Conservation (phyloP, 2,888 invertebrate genomes). For the Mimas tiliae region DNA sequence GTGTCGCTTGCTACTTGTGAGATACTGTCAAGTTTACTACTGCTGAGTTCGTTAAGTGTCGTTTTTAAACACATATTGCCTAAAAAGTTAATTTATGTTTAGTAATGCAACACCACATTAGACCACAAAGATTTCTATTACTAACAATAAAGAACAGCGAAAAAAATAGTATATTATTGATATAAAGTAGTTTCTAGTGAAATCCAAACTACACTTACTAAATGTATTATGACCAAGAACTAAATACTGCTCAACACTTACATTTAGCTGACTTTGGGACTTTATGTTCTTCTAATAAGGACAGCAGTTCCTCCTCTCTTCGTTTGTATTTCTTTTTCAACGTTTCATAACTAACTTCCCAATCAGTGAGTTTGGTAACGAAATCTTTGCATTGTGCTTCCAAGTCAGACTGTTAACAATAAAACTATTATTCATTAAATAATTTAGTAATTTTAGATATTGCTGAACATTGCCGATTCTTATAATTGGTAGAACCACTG, state of each 20-base stretch:
- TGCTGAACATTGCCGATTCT: too few relatives aligned
- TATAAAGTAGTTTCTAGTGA: too few relatives aligned
- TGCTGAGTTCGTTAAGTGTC: neutral
- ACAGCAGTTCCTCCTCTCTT: slow-evolving; percentile 83
- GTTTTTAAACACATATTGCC: slow-evolving; percentile 10
- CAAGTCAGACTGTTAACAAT: slow-evolving; percentile 52
- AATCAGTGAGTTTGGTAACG: slow-evolving; percentile 67
- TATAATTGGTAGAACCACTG: too few relatives aligned
- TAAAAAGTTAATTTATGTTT: neutral
- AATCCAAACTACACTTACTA: too few relatives aligned
- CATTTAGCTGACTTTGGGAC: slow-evolving; percentile 50
- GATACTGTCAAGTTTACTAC: slow-evolving; percentile 9
- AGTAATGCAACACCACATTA: neutral
- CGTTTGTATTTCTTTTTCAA: slow-evolving; percentile 77
- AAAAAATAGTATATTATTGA: too few relatives aligned
- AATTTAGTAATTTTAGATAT: too few relatives aligned
- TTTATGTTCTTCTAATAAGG: slow-evolving; percentile 69
- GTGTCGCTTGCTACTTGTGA: slow-evolving; percentile 59
- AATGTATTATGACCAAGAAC: neutral
- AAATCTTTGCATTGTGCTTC: slow-evolving; percentile 57
- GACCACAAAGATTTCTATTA: neutral
- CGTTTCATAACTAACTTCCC: slow-evolving; percentile 81
- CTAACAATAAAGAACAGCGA: neutral
- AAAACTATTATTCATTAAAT: slow-evolving; percentile 26
- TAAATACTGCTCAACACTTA: slow-evolving; percentile 38